Base-by-base conservation (phyloP, 2,888 invertebrate species). In the Xanthia togata region DNA sequence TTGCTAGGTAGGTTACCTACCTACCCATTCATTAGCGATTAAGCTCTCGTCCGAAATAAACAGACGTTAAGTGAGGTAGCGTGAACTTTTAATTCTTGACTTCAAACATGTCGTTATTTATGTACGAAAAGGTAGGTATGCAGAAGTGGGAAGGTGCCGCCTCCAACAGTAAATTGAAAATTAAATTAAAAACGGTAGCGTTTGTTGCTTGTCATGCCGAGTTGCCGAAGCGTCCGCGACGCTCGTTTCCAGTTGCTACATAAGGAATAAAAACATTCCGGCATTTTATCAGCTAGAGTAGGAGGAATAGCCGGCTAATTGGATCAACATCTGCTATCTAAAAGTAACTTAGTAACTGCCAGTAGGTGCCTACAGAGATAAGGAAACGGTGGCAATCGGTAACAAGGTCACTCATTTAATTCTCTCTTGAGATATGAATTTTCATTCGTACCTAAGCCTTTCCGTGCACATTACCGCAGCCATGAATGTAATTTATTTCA, bases 251-350 rank as follows among this genome's bases (percentile, higher is more conserved):
- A 73, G 78, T 84, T 88, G 84, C 88, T 88, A 87, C 82, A 83
- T 85, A 89, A 89, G 87, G 89, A 90, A 91, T 90, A 88, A 90
- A 89, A 92, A 90, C 87, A 89, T 89, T 89, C 82, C 83, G 82
- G 85, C 85, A 84, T 90, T 89, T 89, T 91, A 90, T 89, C 87
- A 90, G 90, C 83, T 86, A 76, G 81, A 83, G 78, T 81, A 76
- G 79, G 78, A 87, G 78, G 80, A 89, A 88, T 87, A 83, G 81
- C 80, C 83, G 76, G 81, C 82, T 90, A 90, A 91, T 91, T 90
- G 87, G 84, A 89, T 89, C 84, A 84, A 85, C 86, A 83, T 86
- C 84, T 88, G 87, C 88, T 85, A 87, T 89, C 87, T 88, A 81
- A 38, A 75, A 65, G 72, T 77, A 72, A 55, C 55, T 70, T n/a